Conservation (phyloP, 2,113 vertebrate species). For the Hippocampus abdominalis region DNA sequence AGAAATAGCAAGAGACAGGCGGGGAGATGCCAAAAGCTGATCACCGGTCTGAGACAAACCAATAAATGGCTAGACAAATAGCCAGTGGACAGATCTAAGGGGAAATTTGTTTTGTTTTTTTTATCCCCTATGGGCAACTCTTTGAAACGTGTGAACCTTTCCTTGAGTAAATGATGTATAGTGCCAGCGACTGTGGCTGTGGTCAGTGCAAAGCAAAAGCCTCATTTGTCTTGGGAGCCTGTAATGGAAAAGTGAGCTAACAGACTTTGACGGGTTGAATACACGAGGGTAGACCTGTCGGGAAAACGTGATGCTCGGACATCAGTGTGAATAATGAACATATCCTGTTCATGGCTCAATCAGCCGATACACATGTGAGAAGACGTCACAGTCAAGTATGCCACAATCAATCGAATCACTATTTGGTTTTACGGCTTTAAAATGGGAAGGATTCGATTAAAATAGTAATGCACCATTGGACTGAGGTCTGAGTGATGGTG, state of each 20-base stretch:
- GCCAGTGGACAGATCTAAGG: conserved; percentile 15
- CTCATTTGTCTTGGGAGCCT: conserved; percentile 43
- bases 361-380: conserved; percentile 12
- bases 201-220: conserved; percentile 39
- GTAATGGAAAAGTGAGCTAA: conserved; percentile 35
- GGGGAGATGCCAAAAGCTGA: conserved; percentile 3
- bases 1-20: not conserved
- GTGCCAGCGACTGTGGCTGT: conserved; percentile 23
- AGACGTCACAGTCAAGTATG: not conserved
- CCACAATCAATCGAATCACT: not conserved
- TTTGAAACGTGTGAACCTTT: conserved; percentile 18
- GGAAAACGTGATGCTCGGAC: conserved; percentile 31
- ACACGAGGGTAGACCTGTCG: conserved; percentile 8
- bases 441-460: not conserved
- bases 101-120: conserved; percentile 13
- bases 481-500: not conserved
- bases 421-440: not conserved
- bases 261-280: conserved; percentile 33
- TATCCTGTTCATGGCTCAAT: conserved; percentile 22
- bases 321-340: conserved; percentile 19
- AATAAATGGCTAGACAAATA: conserved; percentile 21
- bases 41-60: conserved; percentile 23
- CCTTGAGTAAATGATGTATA: conserved; percentile 39
- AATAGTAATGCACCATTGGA: not conserved
- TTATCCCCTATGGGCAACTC: conserved; percentile 18